Evolutionary conservation across 1,140 invertebrate species (phyloP).

Genomic region (Littorina saxatilis): DNA sequence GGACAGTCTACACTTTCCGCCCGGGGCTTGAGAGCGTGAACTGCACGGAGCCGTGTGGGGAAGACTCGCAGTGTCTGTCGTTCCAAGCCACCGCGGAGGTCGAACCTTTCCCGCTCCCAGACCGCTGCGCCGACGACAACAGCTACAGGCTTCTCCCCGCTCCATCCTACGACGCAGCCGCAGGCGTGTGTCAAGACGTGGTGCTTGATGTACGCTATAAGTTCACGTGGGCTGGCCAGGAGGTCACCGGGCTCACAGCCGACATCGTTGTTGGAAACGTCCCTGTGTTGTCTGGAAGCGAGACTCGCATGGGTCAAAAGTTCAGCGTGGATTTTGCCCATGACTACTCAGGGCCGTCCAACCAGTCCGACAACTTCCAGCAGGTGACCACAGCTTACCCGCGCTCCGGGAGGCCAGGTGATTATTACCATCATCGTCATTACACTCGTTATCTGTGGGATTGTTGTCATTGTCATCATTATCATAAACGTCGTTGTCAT

Average conservation of each 20-base stretch:
- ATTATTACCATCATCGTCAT: no score
- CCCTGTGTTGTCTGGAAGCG: background rate
- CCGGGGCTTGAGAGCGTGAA: background rate
- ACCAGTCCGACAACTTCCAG: conserved; percentile 35
- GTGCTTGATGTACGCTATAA: conserved; percentile 58
- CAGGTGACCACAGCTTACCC: background rate
- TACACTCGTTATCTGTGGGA: background rate
- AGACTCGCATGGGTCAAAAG: conserved; percentile 16
- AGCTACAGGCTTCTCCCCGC: conserved; percentile 39
- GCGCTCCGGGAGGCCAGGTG: conserved; percentile 43
- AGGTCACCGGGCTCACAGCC: conserved; percentile 48
- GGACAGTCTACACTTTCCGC: background rate
- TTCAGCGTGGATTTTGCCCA: conserved; percentile 31
- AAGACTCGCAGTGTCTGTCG: conserved; percentile 8
- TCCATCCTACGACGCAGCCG: conserved; percentile 10
- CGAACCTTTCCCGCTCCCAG: conserved; percentile 24
- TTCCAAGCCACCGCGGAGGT: conserved; percentile 4
- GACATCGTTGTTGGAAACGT: conserved; percentile 44
- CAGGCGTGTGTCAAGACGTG: conserved; percentile 31
- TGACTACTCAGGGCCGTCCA: background rate
- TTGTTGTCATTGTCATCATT: background rate
- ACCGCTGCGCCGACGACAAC: conserved; percentile 52
- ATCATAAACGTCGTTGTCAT: no score
- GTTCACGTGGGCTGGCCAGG: conserved; percentile 48
- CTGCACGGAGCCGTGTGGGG: conserved; percentile 28